phyloP scores from a whole-genome alignment of 2,888 invertebrate species.

The Leucozona laternaria region DNA sequence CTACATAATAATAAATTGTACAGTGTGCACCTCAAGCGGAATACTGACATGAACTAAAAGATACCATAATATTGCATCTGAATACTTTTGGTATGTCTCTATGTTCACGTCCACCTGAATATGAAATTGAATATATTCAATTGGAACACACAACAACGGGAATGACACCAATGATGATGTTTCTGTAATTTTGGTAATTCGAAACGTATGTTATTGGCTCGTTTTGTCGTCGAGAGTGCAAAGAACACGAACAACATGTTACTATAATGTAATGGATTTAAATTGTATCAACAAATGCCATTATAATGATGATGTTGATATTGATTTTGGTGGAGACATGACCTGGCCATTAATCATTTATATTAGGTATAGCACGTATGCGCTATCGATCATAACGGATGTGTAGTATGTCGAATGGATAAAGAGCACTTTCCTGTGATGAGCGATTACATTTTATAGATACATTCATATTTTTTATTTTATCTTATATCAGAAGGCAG shows the following conservation, averaged over 20 bases:
- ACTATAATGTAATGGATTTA: conserved; percentile 65
- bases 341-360: conserved; percentile 64
- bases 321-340: conserved; percentile 64
- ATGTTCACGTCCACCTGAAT: conserved; percentile 13
- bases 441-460: conserved; percentile 35
- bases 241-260: conserved; percentile 56
- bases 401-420: conserved; percentile 37
- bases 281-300: conserved; percentile 66
- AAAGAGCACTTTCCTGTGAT: conserved; percentile 45
- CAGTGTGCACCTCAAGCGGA: neutral
- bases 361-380: conserved; percentile 54
- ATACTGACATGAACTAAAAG: neutral
- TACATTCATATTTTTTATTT: neutral
- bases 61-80: neutral
- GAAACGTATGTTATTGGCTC: conserved; percentile 41
- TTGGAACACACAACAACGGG: conserved; percentile 15
- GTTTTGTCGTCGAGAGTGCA: conserved; percentile 17
- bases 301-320: conserved; percentile 70
- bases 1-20: neutral
- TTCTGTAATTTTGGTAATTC: conserved; percentile 60
- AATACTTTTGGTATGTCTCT: neutral
- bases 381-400: conserved; percentile 56
- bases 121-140: conserved; percentile 32
- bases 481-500: neutral
- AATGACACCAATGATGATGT: conserved; percentile 36